These are phyloP conservation scores for Pyrochroa serraticornis DNA, from an alignment of 2,888 invertebrate genomes.

Conservation along the genomic window DNA sequence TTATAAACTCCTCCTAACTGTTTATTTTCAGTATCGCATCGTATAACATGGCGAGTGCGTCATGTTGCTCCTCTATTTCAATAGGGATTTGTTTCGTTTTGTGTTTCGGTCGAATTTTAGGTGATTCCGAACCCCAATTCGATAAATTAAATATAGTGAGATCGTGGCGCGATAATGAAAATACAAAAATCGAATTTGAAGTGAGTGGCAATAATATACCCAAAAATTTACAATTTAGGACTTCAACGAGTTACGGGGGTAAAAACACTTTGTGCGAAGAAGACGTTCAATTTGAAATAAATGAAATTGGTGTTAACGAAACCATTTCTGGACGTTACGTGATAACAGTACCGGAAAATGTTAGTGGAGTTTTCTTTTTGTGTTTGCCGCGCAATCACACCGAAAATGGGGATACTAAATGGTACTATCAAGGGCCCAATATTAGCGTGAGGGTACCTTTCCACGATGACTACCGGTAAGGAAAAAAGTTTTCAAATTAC, in stretches of 20 bases:
- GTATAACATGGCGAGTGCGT: slow-evolving; percentile 55
- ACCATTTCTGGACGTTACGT: slow-evolving; percentile 43
- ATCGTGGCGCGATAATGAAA: slow-evolving; percentile 35
- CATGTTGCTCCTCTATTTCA: slow-evolving; percentile 44
- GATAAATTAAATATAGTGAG: slow-evolving; percentile 32
- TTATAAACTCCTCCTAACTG: too few species aligned
- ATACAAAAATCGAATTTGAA: slow-evolving; percentile 49
- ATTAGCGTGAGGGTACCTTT: slow-evolving; percentile 52
- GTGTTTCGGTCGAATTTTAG: slow-evolving; percentile 25
- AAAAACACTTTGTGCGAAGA: slow-evolving; percentile 45
- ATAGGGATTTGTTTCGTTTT: slow-evolving; percentile 41
- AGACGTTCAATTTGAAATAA: slow-evolving; percentile 41
- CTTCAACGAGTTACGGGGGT: slow-evolving; percentile 43
- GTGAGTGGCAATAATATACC: slow-evolving; percentile 52
- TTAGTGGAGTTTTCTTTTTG: slow-evolving; percentile 49
- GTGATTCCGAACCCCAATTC: slow-evolving; percentile 40
- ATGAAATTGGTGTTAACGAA: slow-evolving; percentile 41
- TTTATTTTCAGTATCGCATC: slow-evolving; percentile 40
- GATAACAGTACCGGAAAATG: slow-evolving; percentile 46
- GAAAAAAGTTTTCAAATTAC: too few species aligned
- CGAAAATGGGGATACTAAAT: slow-evolving; percentile 49
- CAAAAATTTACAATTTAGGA: slow-evolving; percentile 47
- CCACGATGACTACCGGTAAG: slow-evolving; percentile 1
- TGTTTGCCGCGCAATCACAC: slow-evolving; percentile 48
- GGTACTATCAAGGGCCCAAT: slow-evolving; percentile 63